phyloP scores from a whole-genome alignment of 2,797 vertebrate genomes.

The Pachyuromys duprasi region DNA sequence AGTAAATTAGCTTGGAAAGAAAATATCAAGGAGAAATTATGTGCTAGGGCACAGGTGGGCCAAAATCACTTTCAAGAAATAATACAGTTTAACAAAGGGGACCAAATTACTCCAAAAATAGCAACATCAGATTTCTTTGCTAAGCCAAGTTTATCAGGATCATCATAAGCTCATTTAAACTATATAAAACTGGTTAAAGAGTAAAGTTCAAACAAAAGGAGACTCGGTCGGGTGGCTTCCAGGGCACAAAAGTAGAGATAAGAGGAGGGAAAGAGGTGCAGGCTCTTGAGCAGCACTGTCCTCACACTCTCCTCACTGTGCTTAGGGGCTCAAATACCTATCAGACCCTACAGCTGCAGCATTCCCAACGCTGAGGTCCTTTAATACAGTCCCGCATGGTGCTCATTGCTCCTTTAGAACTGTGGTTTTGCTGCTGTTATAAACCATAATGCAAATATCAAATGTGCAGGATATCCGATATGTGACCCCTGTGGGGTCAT shows the following conservation, averaged over 20 bases:
- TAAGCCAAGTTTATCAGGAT: slow-evolving; percentile 19
- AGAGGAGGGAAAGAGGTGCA: too few relatives aligned
- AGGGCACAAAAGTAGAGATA: background rate
- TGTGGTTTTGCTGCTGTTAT: background rate
- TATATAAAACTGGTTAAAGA: background rate
- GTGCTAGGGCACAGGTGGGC: background rate
- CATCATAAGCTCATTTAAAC: background rate
- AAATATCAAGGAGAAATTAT: background rate
- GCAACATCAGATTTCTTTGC: background rate
- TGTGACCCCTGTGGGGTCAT: background rate
- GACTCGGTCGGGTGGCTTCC: background rate
- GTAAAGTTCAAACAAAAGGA: background rate
- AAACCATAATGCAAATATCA: background rate
- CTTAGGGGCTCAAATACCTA: background rate
- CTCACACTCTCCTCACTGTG: background rate
- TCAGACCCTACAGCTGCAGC: background rate
- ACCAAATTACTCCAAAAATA: background rate
- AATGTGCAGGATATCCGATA: background rate
- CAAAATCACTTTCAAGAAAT: background rate
- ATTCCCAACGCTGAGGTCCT: background rate
- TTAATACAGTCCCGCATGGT: background rate
- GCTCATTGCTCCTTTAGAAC: background rate
- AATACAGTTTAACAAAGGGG: background rate
- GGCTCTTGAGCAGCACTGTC: background rate
- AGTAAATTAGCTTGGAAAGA: background rate